phyloP scores from a whole-genome alignment of 2,888 invertebrate genomes.

The Amphiduros pacificus region DNA sequence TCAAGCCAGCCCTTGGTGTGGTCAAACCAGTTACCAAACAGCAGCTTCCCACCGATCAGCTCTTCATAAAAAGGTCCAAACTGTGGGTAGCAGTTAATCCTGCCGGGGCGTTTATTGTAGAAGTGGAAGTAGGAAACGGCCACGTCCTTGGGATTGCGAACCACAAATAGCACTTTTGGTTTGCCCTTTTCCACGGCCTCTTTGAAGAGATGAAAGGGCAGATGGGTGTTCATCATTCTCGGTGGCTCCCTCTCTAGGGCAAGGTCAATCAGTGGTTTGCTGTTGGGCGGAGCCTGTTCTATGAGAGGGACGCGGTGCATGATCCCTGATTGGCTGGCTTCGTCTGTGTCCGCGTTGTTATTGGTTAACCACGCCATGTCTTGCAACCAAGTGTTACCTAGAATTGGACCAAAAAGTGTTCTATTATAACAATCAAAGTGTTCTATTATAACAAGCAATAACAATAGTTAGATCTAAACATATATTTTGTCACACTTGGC shows the following conservation, averaged over 20 bases:
- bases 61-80: too few relatives aligned
- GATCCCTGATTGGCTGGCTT: not conserved
- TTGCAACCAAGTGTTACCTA: constrained; percentile 25
- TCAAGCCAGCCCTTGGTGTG: not conserved
- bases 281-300: not conserved
- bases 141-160: constrained; percentile 8
- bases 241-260: not conserved
- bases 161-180: not conserved
- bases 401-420: not conserved
- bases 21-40: not conserved
- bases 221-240: constrained; percentile 7
- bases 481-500: too few relatives aligned
- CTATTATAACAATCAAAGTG: too few relatives aligned
- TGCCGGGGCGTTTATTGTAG: not conserved
- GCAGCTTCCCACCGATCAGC: not conserved
- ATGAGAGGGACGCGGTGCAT: not conserved
- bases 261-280: not conserved
- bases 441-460: too few relatives aligned
- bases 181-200: not conserved
- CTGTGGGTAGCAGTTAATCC: too few relatives aligned
- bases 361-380: constrained; percentile 22
- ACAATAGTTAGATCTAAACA: too few relatives aligned
- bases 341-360: constrained; percentile 17
- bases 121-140: constrained; percentile 3
- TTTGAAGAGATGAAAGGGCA: not conserved